Percentiles rank a stretch among this genome's conserved stretches.
Evolutionary conservation across 2,113 vertebrate species (phyloP).

Genomic region (Nematolebias whitei): DNA sequence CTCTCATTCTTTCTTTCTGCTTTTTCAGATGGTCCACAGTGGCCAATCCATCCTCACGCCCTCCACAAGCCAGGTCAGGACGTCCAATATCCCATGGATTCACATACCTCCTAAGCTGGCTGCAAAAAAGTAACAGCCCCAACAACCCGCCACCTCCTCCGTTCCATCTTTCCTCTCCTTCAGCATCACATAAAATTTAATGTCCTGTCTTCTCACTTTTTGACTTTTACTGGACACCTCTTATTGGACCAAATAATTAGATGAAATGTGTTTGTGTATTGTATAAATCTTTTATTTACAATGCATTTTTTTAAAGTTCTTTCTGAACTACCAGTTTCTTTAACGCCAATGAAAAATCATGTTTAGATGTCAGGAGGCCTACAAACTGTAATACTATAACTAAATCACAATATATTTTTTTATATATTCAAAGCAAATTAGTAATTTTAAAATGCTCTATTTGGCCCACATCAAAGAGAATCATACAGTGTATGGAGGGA

Average conservation of each 20-base stretch:
- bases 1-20: conserved; percentile 53
- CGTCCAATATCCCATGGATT: conserved; percentile 81
- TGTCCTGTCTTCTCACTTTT: conserved; percentile 10
- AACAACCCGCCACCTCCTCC: conserved; percentile 35
- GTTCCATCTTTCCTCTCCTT: conserved; percentile 35
- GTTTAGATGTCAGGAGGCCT: too few species aligned
- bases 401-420: too few species aligned
- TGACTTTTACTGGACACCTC: conserved; percentile 46
- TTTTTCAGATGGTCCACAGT: conserved; percentile 69
- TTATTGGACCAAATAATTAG: conserved; percentile 5
- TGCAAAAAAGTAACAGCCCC: conserved; percentile 37
- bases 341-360: too few species aligned
- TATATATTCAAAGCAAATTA: too few species aligned
- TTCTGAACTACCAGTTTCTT: too few species aligned
- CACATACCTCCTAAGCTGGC: conserved; percentile 60
- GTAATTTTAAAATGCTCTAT: too few species aligned
- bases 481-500: too few species aligned
- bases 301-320: too few species aligned
- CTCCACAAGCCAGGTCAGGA: conserved; percentile 79
- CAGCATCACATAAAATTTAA: conserved; percentile 44
- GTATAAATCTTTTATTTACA: not conserved
- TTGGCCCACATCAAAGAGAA: too few species aligned
- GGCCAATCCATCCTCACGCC: conserved; percentile 81
- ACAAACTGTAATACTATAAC: too few species aligned
- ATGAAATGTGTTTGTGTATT: not conserved